Evolutionary conservation across 2,888 invertebrate genomes (phyloP).

Genomic region (Drosophila koepferae): DNA sequence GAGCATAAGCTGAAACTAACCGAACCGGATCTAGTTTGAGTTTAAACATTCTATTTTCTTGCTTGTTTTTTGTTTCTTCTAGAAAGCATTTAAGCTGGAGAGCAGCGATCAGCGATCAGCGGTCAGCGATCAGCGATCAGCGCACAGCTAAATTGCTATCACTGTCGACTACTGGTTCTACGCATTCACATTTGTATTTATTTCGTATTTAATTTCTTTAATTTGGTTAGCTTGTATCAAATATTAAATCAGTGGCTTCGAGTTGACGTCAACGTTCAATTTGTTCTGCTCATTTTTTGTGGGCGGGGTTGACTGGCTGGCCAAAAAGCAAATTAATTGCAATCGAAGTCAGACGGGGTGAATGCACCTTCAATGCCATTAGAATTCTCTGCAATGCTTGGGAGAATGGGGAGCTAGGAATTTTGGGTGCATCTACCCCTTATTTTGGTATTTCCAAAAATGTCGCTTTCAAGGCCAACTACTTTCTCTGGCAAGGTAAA

Average conservation of each 20-base stretch:
- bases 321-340: constrained; percentile 26
- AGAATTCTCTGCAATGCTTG: background rate
- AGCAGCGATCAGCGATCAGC: background rate
- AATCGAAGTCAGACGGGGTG: constrained; percentile 33
- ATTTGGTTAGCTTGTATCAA: constrained; percentile 48
- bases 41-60: constrained; percentile 21
- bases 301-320: constrained; percentile 27
- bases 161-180: constrained; percentile 72
- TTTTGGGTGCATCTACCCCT: background rate
- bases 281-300: constrained; percentile 9
- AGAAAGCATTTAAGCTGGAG: constrained; percentile 33
- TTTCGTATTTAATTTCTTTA: constrained; percentile 34
- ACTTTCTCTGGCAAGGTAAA: constrained; percentile 75
- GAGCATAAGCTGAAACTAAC: constrained; percentile 49
- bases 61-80: constrained; percentile 15
- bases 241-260: constrained; percentile 23
- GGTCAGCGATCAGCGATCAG: background rate
- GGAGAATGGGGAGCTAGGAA: background rate
- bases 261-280: constrained; percentile 49
- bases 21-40: constrained; percentile 74
- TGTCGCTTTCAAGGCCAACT: constrained; percentile 64
- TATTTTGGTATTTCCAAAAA: constrained; percentile 22
- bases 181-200: constrained; percentile 33
- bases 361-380: constrained; percentile 53
- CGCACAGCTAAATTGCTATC: constrained; percentile 23